Percentiles rank a stretch among this genome's conserved stretches.
Conservation (phyloP, 2,113 vertebrate species). For the Parotia lawesii region DNA sequence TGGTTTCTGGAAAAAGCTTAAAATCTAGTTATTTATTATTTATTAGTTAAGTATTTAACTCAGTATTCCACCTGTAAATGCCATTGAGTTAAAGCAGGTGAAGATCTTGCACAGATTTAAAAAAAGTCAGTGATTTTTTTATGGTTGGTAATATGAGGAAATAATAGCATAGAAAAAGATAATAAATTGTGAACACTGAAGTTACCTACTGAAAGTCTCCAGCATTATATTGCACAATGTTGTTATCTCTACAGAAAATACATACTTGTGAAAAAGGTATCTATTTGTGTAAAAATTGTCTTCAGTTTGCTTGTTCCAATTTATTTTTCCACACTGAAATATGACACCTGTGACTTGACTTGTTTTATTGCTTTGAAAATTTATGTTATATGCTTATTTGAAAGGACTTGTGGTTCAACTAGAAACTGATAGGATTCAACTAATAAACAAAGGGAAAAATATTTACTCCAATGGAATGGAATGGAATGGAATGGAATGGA, state of each 20-base stretch:
- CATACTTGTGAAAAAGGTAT: not conserved
- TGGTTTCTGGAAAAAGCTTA: not conserved
- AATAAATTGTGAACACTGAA: not conserved
- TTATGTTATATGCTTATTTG: not conserved
- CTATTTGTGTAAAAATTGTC: not conserved
- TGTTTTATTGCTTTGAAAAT: not conserved
- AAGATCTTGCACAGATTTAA: not conserved
- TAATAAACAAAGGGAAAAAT: not conserved
- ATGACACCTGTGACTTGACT: not conserved
- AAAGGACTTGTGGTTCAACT: not conserved
- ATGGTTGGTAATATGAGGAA: not conserved
- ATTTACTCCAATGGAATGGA: not conserved
- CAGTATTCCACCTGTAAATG: not conserved
- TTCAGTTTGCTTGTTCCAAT: not conserved
- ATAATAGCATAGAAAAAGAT: not conserved
- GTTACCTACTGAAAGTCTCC: not conserved
- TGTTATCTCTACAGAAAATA: not conserved
- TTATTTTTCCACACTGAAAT: not conserved
- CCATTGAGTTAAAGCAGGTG: not conserved
- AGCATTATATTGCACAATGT: not conserved
- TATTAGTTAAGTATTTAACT: not conserved
- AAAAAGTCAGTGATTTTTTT: not conserved
- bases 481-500: too few relatives aligned
- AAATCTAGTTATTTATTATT: not conserved
- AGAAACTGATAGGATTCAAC: not conserved